Conservation (phyloP, 1,140 invertebrate species). For the Eueides isabella region DNA sequence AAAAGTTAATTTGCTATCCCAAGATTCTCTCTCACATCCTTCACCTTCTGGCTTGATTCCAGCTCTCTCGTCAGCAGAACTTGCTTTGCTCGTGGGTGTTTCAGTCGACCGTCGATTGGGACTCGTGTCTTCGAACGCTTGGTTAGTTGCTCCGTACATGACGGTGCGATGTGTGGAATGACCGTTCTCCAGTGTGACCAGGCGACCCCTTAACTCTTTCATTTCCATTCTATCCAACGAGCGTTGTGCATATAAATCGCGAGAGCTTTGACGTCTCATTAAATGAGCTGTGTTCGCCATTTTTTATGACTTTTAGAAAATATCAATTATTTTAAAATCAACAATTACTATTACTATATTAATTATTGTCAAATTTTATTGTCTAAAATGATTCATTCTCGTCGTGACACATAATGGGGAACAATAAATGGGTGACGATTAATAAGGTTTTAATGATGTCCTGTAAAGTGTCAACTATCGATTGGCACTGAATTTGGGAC, state of each 20-base stretch:
- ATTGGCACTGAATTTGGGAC: constrained; percentile 42
- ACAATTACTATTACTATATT: constrained; percentile 4
- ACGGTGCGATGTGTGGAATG: constrained; percentile 78
- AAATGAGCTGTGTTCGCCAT: constrained; percentile 96
- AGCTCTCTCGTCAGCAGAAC: constrained; percentile 84
- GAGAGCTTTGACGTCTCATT: constrained; percentile 92
- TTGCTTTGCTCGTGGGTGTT: constrained; percentile 81
- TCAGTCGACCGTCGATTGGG: constrained; percentile 83
- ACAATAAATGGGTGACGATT: constrained; percentile 22
- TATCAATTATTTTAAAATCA: constrained; percentile 40
- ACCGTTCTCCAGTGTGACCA: constrained; percentile 90
- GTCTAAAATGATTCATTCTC: constrained; percentile 54
- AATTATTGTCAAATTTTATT: constrained; percentile 54
- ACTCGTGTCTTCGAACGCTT: constrained; percentile 92
- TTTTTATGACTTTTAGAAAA: constrained; percentile 48
- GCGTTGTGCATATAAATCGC: constrained; percentile 90
- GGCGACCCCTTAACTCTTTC: constrained; percentile 90
- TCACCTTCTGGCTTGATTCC: constrained; percentile 88
- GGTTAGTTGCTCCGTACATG: constrained; percentile 93
- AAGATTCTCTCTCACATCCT: constrained; percentile 93
- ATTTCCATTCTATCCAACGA: constrained; percentile 93
- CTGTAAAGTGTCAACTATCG: constrained; percentile 38
- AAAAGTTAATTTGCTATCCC: constrained; percentile 97
- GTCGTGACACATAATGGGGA: constrained; percentile 66
- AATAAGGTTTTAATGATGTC: constrained; percentile 16